These are phyloP conservation scores for Potorous gilbertii DNA, from an alignment of 2,797 vertebrate species.

Conservation along the genomic window DNA sequence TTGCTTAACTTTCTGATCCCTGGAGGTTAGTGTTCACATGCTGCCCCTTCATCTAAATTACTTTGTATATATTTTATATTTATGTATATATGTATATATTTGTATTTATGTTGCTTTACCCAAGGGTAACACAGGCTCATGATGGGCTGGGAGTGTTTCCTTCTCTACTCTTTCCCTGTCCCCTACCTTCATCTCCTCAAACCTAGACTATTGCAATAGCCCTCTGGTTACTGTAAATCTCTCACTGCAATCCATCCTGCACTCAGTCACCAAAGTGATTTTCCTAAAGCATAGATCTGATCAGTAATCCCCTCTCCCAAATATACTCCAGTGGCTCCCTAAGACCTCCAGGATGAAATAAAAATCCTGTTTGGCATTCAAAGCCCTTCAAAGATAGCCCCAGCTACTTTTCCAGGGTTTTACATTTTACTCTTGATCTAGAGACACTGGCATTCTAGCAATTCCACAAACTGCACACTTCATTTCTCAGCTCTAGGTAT, in stretches of 20 bases:
- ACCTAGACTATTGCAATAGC: neutral
- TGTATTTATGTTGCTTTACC: neutral
- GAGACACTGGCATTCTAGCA: neutral
- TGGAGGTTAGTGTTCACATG: neutral
- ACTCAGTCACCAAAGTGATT: neutral
- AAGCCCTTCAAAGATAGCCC: neutral
- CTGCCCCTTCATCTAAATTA: neutral
- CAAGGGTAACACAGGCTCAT: neutral
- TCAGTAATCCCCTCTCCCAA: neutral
- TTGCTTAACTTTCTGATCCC: neutral
- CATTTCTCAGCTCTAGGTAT: neutral
- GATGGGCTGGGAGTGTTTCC: neutral
- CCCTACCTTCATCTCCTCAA: neutral
- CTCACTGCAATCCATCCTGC: neutral
- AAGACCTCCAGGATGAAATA: neutral
- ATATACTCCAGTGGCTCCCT: neutral
- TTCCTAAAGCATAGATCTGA: neutral
- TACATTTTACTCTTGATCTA: neutral
- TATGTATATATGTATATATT: too few species aligned
- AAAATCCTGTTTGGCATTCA: neutral
- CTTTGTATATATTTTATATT: neutral
- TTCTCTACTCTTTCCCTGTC: neutral
- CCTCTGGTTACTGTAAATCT: neutral
- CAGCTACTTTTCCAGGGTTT: neutral
- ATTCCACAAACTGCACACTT: neutral